A percentile compares a stretch with the other conserved stretches of the same genome.
Conservation (phyloP, 2,113 vertebrate genomes). For the Sisor rabdophorus region DNA sequence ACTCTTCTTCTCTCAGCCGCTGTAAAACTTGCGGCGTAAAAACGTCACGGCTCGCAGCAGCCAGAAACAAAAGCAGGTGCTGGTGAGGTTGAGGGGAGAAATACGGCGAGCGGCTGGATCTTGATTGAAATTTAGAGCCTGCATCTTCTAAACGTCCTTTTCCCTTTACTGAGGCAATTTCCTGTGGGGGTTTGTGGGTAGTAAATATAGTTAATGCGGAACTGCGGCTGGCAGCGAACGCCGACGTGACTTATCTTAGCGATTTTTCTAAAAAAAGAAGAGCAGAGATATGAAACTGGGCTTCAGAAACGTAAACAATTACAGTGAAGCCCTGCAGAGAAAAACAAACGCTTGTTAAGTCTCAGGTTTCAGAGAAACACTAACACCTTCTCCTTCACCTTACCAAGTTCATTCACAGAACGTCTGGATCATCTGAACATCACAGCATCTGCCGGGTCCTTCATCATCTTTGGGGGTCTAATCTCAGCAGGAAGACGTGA, state of each 20-base stretch:
- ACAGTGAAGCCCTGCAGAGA: background rate
- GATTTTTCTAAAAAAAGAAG: conserved; percentile 3
- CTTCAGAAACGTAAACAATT: background rate
- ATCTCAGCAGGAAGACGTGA: background rate
- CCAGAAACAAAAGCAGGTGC: conserved; percentile 28
- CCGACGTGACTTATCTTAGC: conserved; percentile 21
- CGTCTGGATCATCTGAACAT: background rate
- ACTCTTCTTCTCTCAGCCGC: background rate
- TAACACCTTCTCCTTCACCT: background rate
- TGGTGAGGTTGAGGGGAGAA: conserved; percentile 35
- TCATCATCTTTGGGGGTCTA: background rate
- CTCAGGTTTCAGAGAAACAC: background rate
- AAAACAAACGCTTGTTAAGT: background rate
- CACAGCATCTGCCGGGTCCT: background rate
- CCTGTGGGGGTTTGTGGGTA: conserved; percentile 61
- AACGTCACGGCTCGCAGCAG: conserved; percentile 18
- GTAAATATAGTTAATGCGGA: conserved; percentile 73
- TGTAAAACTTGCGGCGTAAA: conserved; percentile 15
- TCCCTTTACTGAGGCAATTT: conserved; percentile 65
- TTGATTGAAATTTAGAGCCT: conserved; percentile 60
- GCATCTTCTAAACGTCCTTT: conserved; percentile 53
- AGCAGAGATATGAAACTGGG: background rate
- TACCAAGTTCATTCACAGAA: background rate
- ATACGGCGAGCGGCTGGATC: conserved; percentile 29
- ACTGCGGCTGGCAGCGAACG: conserved; percentile 44